These are phyloP conservation scores for Oscheius sp. DNA, from an alignment of 2,888 invertebrate genomes.

Conservation along the genomic window DNA sequence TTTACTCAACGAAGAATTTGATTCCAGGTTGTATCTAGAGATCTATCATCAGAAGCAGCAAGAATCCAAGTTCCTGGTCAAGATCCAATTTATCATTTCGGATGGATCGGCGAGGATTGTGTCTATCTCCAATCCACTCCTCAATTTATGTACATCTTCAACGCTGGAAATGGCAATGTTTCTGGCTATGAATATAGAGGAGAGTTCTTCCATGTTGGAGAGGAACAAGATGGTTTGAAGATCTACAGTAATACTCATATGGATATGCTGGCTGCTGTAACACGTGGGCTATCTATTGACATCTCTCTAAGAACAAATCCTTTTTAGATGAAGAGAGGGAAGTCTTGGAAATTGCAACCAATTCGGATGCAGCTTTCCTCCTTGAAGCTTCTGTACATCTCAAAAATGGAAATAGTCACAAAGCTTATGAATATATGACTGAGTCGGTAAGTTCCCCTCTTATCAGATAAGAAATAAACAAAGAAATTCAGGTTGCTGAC, in stretches of 20 bases:
- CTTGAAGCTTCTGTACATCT: conserved; percentile 42
- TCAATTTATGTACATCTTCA: conserved; percentile 17
- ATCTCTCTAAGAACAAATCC: no score
- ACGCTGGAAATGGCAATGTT: background rate
- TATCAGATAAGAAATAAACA: no score
- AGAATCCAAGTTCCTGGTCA: conserved; percentile 11
- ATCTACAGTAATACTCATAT: conserved; percentile 36
- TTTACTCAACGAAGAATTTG: no score
- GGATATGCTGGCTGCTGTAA: conserved; percentile 36
- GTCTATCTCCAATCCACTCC: conserved; percentile 21
- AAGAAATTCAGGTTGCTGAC: conserved; percentile 29
- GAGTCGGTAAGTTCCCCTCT: conserved; percentile 38
- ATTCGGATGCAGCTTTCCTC: conserved; percentile 47
- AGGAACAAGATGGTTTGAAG: conserved; percentile 47
- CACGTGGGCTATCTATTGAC: no score
- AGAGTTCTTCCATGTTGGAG: conserved; percentile 37
- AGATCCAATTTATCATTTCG: conserved; percentile 18
- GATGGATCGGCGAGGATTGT: conserved; percentile 24
- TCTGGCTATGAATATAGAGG: conserved; percentile 75
- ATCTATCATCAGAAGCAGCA: conserved; percentile 17
- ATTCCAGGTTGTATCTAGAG: conserved; percentile 16
- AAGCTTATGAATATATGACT: conserved; percentile 42
- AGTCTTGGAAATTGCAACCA: conserved; percentile 39
- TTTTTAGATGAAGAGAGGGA: conserved; percentile 30
- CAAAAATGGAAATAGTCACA: conserved; percentile 32